These are phyloP conservation scores for Aspidoscelis tigris DNA, from an alignment of 2,113 vertebrate species.

Conservation along the genomic window DNA sequence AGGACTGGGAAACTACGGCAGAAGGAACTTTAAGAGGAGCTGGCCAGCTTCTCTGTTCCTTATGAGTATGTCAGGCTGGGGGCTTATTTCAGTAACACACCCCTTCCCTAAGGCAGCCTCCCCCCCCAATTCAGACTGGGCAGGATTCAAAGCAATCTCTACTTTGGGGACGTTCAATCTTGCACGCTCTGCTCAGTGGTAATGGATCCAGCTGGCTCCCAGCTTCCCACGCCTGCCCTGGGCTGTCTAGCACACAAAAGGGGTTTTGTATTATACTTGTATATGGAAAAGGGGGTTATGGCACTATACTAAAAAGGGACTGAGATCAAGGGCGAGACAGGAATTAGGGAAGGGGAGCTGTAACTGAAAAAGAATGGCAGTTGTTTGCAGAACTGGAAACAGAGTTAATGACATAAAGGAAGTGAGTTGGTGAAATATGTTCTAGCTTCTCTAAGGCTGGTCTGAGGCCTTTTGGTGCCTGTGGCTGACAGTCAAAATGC, in stretches of 20 bases:
- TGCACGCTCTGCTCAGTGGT: background rate
- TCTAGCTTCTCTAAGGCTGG: background rate
- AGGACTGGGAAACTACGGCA: background rate
- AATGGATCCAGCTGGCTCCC: slow-evolving; percentile 33
- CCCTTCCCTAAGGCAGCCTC: background rate
- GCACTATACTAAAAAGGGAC: slow-evolving; percentile 14
- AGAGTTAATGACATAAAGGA: background rate
- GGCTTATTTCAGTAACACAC: background rate
- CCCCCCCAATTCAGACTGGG: background rate
- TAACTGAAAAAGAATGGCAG: slow-evolving; percentile 4
- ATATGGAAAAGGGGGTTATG: slow-evolving; percentile 7
- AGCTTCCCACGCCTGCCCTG: slow-evolving; percentile 37
- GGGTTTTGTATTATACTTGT: slow-evolving; percentile 24
- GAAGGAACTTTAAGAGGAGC: background rate
- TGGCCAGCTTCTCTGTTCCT: background rate
- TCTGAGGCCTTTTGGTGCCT: background rate
- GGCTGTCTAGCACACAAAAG: slow-evolving; percentile 34
- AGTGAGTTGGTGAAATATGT: background rate
- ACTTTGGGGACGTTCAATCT: slow-evolving; percentile 16
- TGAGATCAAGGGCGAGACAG: slow-evolving; percentile 11
- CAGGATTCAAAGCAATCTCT: slow-evolving; percentile 26
- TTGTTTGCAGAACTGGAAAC: background rate
- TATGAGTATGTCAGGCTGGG: background rate
- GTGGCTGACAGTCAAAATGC: background rate
- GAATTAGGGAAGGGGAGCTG: background rate